Conservation (phyloP, 2,888 invertebrate species). For the Phengaris arion region DNA sequence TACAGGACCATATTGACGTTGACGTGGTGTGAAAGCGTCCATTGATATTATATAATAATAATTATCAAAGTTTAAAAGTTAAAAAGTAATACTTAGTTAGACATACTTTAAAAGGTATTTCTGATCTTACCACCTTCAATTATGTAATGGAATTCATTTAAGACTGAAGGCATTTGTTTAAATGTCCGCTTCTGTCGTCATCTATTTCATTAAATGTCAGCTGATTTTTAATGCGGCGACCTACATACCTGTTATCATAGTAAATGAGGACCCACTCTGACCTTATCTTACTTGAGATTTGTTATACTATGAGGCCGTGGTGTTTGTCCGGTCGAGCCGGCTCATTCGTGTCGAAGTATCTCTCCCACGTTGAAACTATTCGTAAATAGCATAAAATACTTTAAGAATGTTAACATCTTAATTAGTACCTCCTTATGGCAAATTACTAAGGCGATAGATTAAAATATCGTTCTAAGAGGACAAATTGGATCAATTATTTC, state of each 20-base stretch:
- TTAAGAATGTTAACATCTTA: neutral
- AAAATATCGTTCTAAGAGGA: neutral
- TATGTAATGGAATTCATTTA: conserved; percentile 5
- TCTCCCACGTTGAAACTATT: too few species aligned
- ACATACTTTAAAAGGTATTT: neutral
- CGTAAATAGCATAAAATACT: neutral
- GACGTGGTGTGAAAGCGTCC: too few species aligned
- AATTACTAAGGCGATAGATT: neutral
- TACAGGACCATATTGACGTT: too few species aligned
- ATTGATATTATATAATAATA: too few species aligned
- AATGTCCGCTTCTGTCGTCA: conserved; percentile 2
- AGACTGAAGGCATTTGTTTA: conserved; percentile 15
- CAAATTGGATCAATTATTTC: neutral
- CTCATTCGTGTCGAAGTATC: too few species aligned
- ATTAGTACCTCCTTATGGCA: neutral
- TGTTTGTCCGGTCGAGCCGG: too few species aligned
- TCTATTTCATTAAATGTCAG: conserved; percentile 23
- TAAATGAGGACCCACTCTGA: neutral
- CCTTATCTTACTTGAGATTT: neutral
- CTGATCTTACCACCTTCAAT: conserved; percentile 1
- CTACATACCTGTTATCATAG: neutral
- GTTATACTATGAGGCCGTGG: too few species aligned
- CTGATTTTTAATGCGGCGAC: conserved; percentile 22
- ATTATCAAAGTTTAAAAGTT: too few species aligned
- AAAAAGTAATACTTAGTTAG: neutral